Conservation (phyloP, 2,888 invertebrate species). For the Thereva nobilitata region DNA sequence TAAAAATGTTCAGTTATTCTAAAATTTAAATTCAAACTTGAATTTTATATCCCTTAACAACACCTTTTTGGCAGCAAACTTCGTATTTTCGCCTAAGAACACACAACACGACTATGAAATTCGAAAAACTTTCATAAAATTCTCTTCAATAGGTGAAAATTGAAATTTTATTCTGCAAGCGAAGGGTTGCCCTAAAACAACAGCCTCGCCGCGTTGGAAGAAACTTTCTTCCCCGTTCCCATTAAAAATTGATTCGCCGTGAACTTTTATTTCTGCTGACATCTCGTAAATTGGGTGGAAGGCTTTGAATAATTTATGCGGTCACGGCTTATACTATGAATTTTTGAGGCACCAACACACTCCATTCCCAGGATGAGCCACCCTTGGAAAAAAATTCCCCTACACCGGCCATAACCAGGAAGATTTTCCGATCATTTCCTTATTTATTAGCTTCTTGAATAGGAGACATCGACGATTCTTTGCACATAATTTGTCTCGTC, state of each 20-base stretch:
- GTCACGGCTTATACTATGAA: slow-evolving; percentile 29
- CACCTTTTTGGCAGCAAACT: no score
- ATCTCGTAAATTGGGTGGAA: slow-evolving; percentile 39
- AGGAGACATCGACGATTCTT: slow-evolving; percentile 5
- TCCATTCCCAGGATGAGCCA: background rate
- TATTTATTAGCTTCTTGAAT: slow-evolving; percentile 23
- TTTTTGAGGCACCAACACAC: slow-evolving; percentile 9
- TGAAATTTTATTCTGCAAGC: slow-evolving; percentile 26
- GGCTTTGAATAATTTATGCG: slow-evolving; percentile 22
- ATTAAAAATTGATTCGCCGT: slow-evolving; percentile 33
- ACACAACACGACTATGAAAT: no score
- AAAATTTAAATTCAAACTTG: no score
- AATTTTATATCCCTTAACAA: no score
- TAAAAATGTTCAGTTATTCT: no score
- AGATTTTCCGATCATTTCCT: slow-evolving; percentile 28
- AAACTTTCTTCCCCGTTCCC: slow-evolving; percentile 12
- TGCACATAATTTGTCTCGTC: slow-evolving; percentile 15
- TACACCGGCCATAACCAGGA: background rate
- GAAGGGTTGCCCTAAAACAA: no score
- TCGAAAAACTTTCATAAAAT: no score
- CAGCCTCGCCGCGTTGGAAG: slow-evolving; percentile 3
- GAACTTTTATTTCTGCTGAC: slow-evolving; percentile 38
- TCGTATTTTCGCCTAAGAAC: no score
- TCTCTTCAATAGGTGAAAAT: slow-evolving; percentile 16
- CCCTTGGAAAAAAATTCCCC: background rate